Percentiles rank a stretch among this genome's conserved stretches.
phyloP scores from a whole-genome alignment of 2,797 vertebrate genomes.

The Aldrovandia affinis region DNA sequence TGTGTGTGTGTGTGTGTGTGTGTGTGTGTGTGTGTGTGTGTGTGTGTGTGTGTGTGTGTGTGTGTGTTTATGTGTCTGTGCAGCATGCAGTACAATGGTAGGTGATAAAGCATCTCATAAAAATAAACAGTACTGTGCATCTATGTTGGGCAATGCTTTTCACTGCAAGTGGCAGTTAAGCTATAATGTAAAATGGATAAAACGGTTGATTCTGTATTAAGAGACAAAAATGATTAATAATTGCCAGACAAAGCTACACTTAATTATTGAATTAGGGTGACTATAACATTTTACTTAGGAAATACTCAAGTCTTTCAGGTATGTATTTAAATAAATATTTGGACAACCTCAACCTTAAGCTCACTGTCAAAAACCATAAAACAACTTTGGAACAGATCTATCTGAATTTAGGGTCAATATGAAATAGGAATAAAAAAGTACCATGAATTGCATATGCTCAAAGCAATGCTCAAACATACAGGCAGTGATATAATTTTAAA shows the following conservation, averaged over 20 bases:
- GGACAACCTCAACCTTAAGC: background rate
- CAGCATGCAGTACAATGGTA: too few relatives aligned
- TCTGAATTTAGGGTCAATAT: too few relatives aligned
- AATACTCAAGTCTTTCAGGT: background rate
- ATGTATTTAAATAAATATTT: background rate
- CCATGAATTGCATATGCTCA: background rate
- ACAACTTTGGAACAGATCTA: background rate
- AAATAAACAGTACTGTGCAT: too few relatives aligned
- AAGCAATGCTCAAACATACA: background rate
- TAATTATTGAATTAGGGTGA: background rate
- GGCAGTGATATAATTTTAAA: background rate
- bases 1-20: background rate
- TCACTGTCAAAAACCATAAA: background rate
- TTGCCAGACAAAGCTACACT: background rate
- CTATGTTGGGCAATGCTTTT: background rate
- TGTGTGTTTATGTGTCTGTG: background rate
- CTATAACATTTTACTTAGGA: background rate
- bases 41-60: slow-evolving; percentile 20
- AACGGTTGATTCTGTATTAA: too few relatives aligned
- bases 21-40: background rate
- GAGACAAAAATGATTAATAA: too few relatives aligned
- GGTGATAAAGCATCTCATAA: too few relatives aligned
- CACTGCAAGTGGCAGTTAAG: background rate
- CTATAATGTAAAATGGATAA: background rate
- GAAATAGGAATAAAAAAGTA: background rate